A percentile compares a stretch with the other conserved stretches of the same genome.
Evolutionary conservation across 2,888 invertebrate species (phyloP).

Genomic region (Emmelina monodactyla): DNA sequence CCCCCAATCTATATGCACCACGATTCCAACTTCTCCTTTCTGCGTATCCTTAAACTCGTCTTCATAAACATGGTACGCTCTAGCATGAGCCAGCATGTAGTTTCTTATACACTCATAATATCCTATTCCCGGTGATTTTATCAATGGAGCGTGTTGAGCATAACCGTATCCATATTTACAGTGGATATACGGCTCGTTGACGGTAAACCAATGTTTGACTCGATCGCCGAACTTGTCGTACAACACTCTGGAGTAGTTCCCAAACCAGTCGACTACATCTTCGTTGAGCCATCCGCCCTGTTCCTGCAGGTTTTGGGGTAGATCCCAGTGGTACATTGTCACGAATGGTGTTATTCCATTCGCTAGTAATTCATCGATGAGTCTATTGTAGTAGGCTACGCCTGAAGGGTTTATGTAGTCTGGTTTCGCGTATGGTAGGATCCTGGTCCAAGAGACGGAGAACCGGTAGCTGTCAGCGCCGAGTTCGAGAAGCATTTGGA

Average conservation of each 20-base stretch:
- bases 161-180: constrained; percentile 31
- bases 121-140: constrained; percentile 39
- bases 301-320: constrained; percentile 24
- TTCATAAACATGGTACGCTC: constrained; percentile 61
- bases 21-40: constrained; percentile 31
- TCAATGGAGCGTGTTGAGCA: constrained; percentile 23
- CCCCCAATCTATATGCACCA: constrained; percentile 15
- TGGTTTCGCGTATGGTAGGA: constrained; percentile 15
- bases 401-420: constrained; percentile 22
- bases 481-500: constrained; percentile 26
- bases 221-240: constrained; percentile 60
- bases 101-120: constrained; percentile 69
- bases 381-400: constrained; percentile 44
- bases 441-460: constrained; percentile 58
- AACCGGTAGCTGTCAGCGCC: constrained; percentile 42
- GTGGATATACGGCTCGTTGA: constrained; percentile 68
- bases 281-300: constrained; percentile 27
- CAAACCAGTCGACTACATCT: constrained; percentile 27
- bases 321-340: constrained; percentile 43
- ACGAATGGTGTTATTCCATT: constrained; percentile 49
- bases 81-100: constrained; percentile 69
- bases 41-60: constrained; percentile 49
- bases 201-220: constrained; percentile 70
- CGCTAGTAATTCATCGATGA: constrained; percentile 43
- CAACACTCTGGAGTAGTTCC: constrained; percentile 35